A percentile compares a stretch with the other conserved stretches of the same genome.
phyloP scores from a whole-genome alignment of 2,113 vertebrate genomes.

The Corythaixoides concolor region DNA sequence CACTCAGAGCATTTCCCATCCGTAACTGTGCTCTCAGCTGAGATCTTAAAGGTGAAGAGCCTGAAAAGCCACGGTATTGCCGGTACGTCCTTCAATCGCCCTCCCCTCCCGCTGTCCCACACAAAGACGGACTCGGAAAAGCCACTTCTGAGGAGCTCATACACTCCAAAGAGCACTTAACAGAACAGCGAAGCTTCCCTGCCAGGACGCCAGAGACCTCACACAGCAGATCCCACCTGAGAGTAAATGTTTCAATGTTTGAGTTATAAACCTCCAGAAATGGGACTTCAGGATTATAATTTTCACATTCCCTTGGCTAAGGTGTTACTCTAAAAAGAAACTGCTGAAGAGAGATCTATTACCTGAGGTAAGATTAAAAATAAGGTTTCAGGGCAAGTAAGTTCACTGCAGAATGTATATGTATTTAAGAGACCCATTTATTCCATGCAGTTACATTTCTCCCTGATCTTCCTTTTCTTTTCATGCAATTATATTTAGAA shows the following conservation, averaged over 20 bases:
- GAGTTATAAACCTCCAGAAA: not conserved
- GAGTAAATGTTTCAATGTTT: not conserved
- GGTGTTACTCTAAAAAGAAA: constrained; percentile 8
- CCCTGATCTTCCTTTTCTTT: not conserved
- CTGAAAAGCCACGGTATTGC: not conserved
- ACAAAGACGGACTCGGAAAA: not conserved
- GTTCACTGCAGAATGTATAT: not conserved
- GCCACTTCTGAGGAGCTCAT: not conserved
- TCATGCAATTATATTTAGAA: not conserved
- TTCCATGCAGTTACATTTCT: not conserved
- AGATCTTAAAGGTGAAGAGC: not conserved
- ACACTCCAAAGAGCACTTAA: not conserved
- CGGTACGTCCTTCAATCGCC: fast-evolving
- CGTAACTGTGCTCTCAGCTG: not conserved
- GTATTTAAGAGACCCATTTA: not conserved
- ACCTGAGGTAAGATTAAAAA: constrained; percentile 13
- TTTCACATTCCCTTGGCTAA: not conserved
- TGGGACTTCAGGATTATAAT: not conserved
- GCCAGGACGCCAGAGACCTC: not conserved
- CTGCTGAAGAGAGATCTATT: not conserved
- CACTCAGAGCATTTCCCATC: not conserved
- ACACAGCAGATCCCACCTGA: not conserved
- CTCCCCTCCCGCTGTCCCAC: not conserved
- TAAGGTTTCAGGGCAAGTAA: not conserved
- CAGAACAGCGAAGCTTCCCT: fast-evolving